phyloP scores from a whole-genome alignment of 2,797 vertebrate species.

The Nyctalus aviator region DNA sequence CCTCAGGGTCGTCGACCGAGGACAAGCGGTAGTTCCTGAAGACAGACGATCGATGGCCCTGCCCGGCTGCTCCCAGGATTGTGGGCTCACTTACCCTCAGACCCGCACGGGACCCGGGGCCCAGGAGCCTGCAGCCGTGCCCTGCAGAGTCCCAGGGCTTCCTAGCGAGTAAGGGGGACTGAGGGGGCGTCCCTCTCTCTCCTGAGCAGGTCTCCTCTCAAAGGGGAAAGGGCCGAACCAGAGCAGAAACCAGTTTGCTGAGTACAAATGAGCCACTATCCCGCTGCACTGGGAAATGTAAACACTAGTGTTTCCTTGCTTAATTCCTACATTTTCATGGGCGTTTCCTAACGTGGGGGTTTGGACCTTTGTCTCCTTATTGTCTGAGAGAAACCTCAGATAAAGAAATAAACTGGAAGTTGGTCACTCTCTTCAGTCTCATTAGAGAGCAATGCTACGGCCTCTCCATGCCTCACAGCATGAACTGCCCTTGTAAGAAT shows the following conservation, averaged over 20 bases:
- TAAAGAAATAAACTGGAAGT: background rate
- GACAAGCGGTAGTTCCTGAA: background rate
- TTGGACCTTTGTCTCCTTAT: background rate
- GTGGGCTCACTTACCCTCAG: background rate
- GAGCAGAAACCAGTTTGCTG: background rate
- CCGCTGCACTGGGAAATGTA: background rate
- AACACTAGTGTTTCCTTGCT: background rate
- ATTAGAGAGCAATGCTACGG: background rate
- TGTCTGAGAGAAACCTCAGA: background rate
- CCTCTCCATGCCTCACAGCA: background rate
- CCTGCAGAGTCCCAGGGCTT: background rate
- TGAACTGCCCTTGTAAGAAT: background rate
- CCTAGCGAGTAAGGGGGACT: background rate
- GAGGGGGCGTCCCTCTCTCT: background rate
- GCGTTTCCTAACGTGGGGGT: background rate
- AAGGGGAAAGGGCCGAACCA: background rate
- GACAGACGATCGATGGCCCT: background rate
- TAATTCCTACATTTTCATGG: background rate
- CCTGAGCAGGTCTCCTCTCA: background rate
- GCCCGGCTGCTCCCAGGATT: too few relatives aligned
- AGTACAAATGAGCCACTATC: background rate
- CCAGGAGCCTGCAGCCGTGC: background rate
- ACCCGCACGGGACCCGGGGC: too few relatives aligned
- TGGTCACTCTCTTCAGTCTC: background rate
- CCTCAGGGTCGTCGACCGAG: background rate